Base-by-base conservation (phyloP, 2,113 vertebrate species). In the Lates calcarifer region DNA sequence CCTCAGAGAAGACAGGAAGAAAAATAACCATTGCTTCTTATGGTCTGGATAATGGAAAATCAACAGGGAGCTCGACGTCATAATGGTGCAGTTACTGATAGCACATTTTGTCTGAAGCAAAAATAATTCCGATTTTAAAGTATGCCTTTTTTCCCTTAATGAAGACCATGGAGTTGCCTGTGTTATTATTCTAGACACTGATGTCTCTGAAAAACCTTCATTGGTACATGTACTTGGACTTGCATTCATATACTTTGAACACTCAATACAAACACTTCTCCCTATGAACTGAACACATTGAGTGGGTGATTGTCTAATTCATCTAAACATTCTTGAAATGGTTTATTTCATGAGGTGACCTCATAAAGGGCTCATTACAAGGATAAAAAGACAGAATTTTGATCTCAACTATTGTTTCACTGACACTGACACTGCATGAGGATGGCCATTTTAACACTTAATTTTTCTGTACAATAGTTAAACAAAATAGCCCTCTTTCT, bases 401-500 rank as follows among this genome's bases (percentile, higher is more conserved):
- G 29, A 76, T 75, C 51, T 69, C 39, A 56, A 47, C 17, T 28
- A 67, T 15, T 2, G 5, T 68, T 78, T 80, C 62, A 49, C 68
- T 75, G 68, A 74, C 49, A 56, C 8, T 61, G 61, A 71, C 61
- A 55, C n/a, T 79, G n/a, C 20, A 79, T 17, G 8, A 67, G 33
- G 51, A 60, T n/a, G 29, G 67, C 63, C 35, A 76, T 85, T 81
- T 90, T 43, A 80, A 76, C 20, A 74, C 61, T 24, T 81, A 49
- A 81, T 84, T 73, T 66, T n/a, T n/a, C n/a, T n/a, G n/a, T 39
- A 41, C 20, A 41, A 20, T 74, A 39, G 62, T 82, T 82, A 72
- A 84, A 86, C 63, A 76, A 85, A 77, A 83, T 13, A 49, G 24
- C 53, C 53, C 37, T 72, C 14, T 86, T 81, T 78, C 26, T 81